Evolutionary conservation across 2,797 vertebrate genomes (phyloP).

Genomic region (Danionella dracula): DNA sequence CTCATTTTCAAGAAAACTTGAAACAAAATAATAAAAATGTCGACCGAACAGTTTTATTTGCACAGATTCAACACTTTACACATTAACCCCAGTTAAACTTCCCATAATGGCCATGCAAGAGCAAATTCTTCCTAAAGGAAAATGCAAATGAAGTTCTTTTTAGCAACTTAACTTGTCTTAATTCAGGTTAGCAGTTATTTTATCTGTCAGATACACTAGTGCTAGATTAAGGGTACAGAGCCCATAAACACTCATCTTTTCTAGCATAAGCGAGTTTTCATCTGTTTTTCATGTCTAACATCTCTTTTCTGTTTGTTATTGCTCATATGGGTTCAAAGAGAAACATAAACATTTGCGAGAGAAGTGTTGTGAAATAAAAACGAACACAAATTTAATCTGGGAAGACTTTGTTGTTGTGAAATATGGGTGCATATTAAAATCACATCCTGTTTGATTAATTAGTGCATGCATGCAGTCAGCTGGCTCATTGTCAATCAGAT

Average conservation of each 20-base stretch:
- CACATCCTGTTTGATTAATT: neutral
- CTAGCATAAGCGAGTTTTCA: neutral
- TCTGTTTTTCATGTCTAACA: neutral
- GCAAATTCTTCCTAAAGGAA: neutral
- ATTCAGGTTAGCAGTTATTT: neutral
- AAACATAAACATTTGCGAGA: neutral
- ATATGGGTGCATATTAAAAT: neutral
- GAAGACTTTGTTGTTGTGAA: no score
- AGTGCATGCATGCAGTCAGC: neutral
- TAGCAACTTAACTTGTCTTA: conserved; percentile 6
- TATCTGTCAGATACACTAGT: neutral
- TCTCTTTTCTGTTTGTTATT: neutral
- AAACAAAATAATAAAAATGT: neutral
- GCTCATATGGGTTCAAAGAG: neutral
- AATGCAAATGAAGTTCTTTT: neutral
- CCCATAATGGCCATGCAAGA: neutral
- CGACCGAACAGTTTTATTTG: neutral
- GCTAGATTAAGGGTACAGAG: conserved; percentile 3
- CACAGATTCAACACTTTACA: neutral
- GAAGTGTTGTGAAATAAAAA: neutral
- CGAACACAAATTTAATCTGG: neutral
- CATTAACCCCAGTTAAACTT: neutral
- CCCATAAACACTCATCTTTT: neutral
- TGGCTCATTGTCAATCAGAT: neutral
- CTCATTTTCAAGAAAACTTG: neutral